Evolutionary conservation across 2,888 invertebrate species (phyloP).

Genomic region (Minunthozetes semirufus): DNA sequence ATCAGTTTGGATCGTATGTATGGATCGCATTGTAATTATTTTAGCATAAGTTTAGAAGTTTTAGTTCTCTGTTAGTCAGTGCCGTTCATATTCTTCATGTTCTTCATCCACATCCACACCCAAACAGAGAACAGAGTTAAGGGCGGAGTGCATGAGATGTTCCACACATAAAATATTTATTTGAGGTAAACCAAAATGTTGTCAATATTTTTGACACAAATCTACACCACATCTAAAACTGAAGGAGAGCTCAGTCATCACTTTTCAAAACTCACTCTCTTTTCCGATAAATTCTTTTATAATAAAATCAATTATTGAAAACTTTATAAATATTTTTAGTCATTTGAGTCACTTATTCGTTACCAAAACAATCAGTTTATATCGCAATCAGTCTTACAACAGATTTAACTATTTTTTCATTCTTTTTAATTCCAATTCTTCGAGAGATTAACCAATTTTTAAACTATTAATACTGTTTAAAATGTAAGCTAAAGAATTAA

Average conservation of each 20-base stretch:
- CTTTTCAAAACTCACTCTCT: neutral
- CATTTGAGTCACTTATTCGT: too few species aligned
- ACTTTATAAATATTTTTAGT: too few species aligned
- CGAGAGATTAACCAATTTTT: too few species aligned
- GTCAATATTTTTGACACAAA: slow-evolving; percentile 16
- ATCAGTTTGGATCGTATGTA: neutral
- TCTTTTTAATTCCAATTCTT: too few species aligned
- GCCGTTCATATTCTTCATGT: neutral
- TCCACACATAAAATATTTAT: slow-evolving; percentile 18
- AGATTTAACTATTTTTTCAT: too few species aligned
- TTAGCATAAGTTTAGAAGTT: slow-evolving; percentile 15
- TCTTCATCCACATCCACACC: slow-evolving; percentile 24
- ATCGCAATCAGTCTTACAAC: too few species aligned
- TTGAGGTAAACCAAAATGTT: slow-evolving; percentile 18
- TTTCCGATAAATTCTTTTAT: neutral
- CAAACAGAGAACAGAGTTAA: slow-evolving; percentile 19
- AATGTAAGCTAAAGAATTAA: too few species aligned
- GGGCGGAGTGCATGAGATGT: slow-evolving; percentile 29
- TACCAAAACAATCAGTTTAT: too few species aligned
- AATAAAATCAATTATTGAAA: too few species aligned
- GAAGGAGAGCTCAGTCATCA: too few species aligned
- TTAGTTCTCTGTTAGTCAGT: neutral
- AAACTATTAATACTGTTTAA: too few species aligned
- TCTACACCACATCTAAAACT: slow-evolving; percentile 2
- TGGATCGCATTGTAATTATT: slow-evolving; percentile 22